phyloP scores from a whole-genome alignment of 2,797 vertebrate species.

The Emydoidea blandingii region DNA sequence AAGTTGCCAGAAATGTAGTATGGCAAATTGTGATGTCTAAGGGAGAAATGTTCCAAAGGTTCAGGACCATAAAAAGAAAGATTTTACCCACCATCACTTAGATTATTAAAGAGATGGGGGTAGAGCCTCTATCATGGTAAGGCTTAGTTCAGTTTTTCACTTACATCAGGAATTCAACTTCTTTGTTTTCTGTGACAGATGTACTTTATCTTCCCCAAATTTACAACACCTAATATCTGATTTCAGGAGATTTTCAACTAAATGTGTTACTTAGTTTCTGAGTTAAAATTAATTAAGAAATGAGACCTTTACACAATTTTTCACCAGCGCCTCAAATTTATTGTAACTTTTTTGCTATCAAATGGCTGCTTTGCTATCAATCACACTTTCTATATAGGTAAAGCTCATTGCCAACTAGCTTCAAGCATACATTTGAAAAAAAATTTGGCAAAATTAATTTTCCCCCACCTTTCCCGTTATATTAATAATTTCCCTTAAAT shows the following conservation, averaged over 20 bases:
- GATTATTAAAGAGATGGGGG: background rate
- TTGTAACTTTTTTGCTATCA: background rate
- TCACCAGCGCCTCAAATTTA: background rate
- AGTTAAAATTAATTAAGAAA: background rate
- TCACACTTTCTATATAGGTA: background rate
- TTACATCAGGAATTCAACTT: accelerated
- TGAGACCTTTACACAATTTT: background rate
- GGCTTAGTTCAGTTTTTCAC: background rate
- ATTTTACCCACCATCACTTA: background rate
- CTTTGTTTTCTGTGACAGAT: background rate
- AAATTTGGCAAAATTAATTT: background rate
- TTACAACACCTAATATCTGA: background rate
- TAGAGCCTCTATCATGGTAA: background rate
- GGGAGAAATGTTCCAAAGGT: background rate
- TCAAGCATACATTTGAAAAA: background rate
- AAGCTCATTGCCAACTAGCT: background rate
- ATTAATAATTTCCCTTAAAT: background rate
- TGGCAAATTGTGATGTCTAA: background rate
- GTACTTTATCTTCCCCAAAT: background rate
- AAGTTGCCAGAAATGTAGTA: background rate
- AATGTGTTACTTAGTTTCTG: background rate
- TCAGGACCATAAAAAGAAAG: background rate
- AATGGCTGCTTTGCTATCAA: background rate
- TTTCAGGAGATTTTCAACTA: background rate
- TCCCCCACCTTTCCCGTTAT: background rate